These are phyloP conservation scores for Scrobipalpa costella DNA, from an alignment of 2,888 invertebrate genomes.

Conservation along the genomic window DNA sequence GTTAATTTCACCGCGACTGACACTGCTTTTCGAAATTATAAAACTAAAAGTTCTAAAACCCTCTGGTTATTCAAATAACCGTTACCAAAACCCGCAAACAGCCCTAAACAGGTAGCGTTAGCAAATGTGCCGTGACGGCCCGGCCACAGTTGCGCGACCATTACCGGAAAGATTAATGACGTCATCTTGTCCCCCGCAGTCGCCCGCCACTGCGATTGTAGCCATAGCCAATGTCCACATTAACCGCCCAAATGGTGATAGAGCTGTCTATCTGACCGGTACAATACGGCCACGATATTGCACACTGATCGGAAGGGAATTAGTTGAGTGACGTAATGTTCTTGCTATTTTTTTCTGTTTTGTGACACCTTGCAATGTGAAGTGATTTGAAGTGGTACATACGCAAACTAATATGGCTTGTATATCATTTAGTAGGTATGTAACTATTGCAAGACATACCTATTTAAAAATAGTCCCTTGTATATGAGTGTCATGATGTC, in stretches of 20 bases:
- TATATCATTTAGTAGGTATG: no score
- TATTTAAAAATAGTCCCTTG: no score
- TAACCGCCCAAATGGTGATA: slow-evolving; percentile 22
- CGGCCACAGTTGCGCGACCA: slow-evolving; percentile 59
- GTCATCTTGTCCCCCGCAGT: slow-evolving; percentile 62
- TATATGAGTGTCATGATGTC: no score
- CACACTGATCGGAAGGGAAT: not conserved
- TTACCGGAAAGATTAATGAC: slow-evolving; percentile 73
- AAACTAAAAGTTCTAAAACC: no score
- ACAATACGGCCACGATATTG: not conserved
- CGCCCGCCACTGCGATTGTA: slow-evolving; percentile 50
- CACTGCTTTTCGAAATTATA: no score
- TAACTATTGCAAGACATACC: no score
- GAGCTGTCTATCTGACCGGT: slow-evolving; percentile 10
- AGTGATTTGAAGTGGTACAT: no score
- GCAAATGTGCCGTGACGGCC: slow-evolving; percentile 66
- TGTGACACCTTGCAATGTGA: no score
- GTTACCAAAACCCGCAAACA: not conserved
- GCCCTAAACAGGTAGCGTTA: slow-evolving; percentile 34
- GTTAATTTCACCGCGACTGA: no score
- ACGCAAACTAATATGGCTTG: no score
- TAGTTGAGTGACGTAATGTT: not conserved
- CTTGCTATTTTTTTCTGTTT: no score
- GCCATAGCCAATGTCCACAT: slow-evolving; percentile 30
- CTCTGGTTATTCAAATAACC: not conserved